These are phyloP conservation scores for Clunio marinus DNA, from an alignment of 2,888 invertebrate genomes.

Conservation along the genomic window DNA sequence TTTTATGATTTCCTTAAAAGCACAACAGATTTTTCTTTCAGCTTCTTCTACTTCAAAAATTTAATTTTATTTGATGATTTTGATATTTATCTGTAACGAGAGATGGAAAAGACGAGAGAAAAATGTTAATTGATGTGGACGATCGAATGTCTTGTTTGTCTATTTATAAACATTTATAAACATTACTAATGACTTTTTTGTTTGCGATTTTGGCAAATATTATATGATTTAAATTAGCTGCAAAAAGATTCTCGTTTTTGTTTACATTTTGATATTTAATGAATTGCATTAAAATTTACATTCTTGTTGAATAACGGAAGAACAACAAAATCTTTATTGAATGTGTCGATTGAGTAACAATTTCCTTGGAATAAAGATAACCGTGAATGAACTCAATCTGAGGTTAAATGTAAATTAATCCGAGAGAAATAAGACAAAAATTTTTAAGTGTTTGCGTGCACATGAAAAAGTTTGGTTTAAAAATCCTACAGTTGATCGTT, in stretches of 20 bases:
- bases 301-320: background rate
- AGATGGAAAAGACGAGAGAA: background rate
- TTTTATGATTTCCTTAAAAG: too few species aligned
- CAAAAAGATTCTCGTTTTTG: background rate
- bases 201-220: constrained; percentile 17
- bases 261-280: too few species aligned
- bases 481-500: too few species aligned
- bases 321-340: background rate
- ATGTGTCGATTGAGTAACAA: background rate
- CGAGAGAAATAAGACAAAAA: too few species aligned
- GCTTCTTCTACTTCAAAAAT: too few species aligned
- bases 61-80: too few species aligned
- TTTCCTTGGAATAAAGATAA: background rate
- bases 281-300: background rate
- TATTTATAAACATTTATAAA: background rate
- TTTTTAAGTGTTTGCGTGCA: too few species aligned
- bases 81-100: background rate
- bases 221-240: background rate
- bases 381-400: background rate
- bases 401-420: background rate
- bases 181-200: too few species aligned
- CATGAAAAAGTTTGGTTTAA: too few species aligned
- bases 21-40: too few species aligned
- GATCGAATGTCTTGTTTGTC: background rate
- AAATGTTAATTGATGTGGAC: background rate